Percentiles rank a stretch among this genome's conserved stretches.
Conservation (phyloP, 2,113 vertebrate genomes). For the Actenoides lindsayi region DNA sequence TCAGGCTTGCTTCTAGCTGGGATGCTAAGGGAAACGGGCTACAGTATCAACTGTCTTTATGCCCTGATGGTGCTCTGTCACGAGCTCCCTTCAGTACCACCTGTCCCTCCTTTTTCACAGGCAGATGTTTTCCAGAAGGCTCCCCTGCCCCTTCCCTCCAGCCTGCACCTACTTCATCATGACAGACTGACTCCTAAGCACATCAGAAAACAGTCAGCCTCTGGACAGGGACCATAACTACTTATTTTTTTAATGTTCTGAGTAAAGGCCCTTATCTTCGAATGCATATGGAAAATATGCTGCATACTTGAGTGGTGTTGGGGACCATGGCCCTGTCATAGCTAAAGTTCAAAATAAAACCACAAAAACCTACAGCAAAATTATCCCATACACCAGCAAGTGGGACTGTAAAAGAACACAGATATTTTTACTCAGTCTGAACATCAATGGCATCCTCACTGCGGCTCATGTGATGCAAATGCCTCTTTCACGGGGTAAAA, state of each 20-base stretch:
- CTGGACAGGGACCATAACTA: neutral
- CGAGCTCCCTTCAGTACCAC: neutral
- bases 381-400: neutral
- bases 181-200: neutral
- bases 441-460: neutral
- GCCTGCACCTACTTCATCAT: rapidly evolving
- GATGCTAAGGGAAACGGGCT: neutral
- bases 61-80: neutral
- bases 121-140: neutral
- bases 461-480: neutral
- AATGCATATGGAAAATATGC: neutral
- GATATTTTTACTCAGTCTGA: neutral
- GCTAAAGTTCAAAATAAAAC: neutral
- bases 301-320: neutral
- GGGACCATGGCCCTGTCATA: neutral
- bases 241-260: neutral
- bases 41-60: neutral
- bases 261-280: neutral
- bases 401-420: neutral
- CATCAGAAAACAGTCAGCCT: neutral
- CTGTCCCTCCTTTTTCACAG: neutral
- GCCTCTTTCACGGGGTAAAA: neutral
- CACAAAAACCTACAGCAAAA: neutral
- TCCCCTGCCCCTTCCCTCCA: neutral
- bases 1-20: neutral